Conservation (phyloP, 2,797 vertebrate genomes). For the Pristis pectinata region DNA sequence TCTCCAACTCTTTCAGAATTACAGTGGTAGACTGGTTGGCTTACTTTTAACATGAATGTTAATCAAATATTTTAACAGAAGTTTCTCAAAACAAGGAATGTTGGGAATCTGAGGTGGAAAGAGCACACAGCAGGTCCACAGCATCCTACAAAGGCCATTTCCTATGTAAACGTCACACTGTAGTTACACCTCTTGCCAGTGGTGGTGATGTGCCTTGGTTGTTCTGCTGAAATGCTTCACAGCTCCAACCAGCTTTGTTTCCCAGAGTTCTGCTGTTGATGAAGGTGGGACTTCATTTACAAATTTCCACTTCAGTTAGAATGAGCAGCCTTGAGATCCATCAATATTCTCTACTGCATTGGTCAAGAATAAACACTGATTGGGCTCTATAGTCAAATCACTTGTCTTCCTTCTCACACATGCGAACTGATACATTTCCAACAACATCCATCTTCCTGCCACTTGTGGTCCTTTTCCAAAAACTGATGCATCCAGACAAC, state of each 20-base stretch:
- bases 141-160: not conserved
- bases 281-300: too few relatives aligned
- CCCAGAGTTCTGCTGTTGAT: too few relatives aligned
- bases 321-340: too few relatives aligned
- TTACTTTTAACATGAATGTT: not conserved
- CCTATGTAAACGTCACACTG: not conserved
- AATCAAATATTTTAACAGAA: not conserved
- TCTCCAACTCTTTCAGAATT: not conserved
- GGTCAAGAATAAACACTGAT: not conserved
- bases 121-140: too few relatives aligned
- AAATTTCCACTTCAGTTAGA: too few relatives aligned
- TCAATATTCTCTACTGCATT: too few relatives aligned
- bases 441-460: not conserved
- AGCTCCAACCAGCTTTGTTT: not conserved
- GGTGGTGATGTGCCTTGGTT: not conserved
- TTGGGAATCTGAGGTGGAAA: too few relatives aligned
- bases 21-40: too few relatives aligned
- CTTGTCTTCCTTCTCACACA: not conserved
- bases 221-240: not conserved
- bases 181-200: not conserved
- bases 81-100: not conserved
- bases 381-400: not conserved
- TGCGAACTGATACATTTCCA: not conserved
- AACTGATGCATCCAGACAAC: too few relatives aligned
- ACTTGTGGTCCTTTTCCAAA: not conserved